Conservation (phyloP, 2,113 vertebrate species). For the Seriola rivoliana region DNA sequence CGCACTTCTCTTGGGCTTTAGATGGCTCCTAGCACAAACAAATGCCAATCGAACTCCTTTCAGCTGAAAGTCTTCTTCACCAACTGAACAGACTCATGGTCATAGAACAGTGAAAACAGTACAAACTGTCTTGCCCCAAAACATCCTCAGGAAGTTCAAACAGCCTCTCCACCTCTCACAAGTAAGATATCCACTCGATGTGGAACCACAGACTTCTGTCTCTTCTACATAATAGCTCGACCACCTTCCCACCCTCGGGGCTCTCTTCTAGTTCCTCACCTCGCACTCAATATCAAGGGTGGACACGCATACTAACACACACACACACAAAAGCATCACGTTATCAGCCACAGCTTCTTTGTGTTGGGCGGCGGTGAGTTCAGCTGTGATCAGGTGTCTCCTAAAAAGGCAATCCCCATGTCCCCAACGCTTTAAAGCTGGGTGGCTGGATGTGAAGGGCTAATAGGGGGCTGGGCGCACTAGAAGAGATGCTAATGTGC, state of each 20-base stretch:
- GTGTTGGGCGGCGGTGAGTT: slow-evolving; percentile 60
- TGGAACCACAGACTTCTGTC: neutral
- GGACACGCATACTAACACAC: neutral
- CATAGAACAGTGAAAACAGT: neutral
- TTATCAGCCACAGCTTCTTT: slow-evolving; percentile 79
- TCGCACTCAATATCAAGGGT: slow-evolving; percentile 9
- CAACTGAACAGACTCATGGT: neutral
- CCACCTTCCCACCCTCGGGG: slow-evolving; percentile 3
- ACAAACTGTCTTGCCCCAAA: neutral
- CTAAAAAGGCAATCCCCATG: slow-evolving; percentile 88
- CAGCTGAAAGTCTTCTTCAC: neutral
- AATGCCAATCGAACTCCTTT: slow-evolving; percentile 15
- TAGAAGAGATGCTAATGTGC: slow-evolving; percentile 65
- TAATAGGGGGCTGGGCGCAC: slow-evolving; percentile 25
- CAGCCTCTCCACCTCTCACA: neutral
- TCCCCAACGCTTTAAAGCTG: slow-evolving; percentile 68
- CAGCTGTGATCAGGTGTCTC: slow-evolving; percentile 77
- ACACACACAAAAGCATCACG: slow-evolving; percentile 31
- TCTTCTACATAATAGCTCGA: slow-evolving; percentile 11
- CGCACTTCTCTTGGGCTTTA: neutral
- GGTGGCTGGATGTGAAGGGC: slow-evolving; percentile 45
- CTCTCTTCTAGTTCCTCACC: slow-evolving; percentile 8
- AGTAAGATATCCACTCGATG: neutral
- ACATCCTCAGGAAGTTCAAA: slow-evolving; percentile 22
- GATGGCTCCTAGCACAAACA: neutral